phyloP scores from a whole-genome alignment of 2,888 invertebrate species.

The Gandaritis pyraliata region DNA sequence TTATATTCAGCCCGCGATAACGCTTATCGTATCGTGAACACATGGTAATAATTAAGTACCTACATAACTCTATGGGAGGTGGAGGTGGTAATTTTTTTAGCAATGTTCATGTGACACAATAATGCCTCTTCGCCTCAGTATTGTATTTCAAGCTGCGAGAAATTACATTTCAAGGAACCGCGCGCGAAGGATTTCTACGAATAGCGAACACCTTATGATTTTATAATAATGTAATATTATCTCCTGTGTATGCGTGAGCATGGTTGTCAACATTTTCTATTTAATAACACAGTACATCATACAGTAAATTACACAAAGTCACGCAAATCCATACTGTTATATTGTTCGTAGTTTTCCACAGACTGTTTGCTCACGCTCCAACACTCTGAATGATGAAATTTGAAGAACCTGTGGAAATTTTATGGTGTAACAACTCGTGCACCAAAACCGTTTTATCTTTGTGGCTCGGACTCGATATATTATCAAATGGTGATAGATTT shows the following conservation, averaged over 20 bases:
- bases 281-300: constrained; percentile 54
- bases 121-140: constrained; percentile 3
- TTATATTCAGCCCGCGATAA: neutral
- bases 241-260: constrained; percentile 54
- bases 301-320: constrained; percentile 54
- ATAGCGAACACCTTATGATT: constrained; percentile 16
- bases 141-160: constrained; percentile 23
- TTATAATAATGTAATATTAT: constrained; percentile 29
- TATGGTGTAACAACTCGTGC: constrained; percentile 25
- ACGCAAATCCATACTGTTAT: constrained; percentile 58
- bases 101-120: constrained; percentile 15
- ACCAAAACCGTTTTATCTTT: constrained; percentile 28
- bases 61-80: constrained; percentile 10
- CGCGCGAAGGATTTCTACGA: constrained; percentile 5
- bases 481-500: constrained; percentile 18
- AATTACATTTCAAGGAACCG: constrained; percentile 13
- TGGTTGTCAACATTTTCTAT: constrained; percentile 60
- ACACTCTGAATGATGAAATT: constrained; percentile 33
- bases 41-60: constrained; percentile 2
- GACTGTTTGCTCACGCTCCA: constrained; percentile 53
- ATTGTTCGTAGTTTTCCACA: constrained; percentile 69
- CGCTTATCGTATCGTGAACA: constrained; percentile 10
- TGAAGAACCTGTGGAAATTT: constrained; percentile 27
- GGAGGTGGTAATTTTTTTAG: constrained; percentile 2
- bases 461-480: constrained; percentile 13